A percentile compares a stretch with the other conserved stretches of the same genome.
Evolutionary conservation across 2,113 vertebrate genomes (phyloP).

Genomic region (Oplegnathus fasciatus): DNA sequence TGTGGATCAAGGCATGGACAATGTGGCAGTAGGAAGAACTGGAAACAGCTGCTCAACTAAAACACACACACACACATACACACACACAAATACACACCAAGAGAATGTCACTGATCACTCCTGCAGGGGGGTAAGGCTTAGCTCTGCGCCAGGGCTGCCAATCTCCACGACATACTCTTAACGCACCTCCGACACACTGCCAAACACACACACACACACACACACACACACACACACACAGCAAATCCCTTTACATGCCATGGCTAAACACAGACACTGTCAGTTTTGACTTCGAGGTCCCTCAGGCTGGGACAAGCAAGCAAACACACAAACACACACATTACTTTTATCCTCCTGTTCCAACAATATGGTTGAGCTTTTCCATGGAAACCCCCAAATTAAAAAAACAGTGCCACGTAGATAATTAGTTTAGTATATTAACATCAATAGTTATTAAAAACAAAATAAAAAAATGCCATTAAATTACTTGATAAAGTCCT

Average conservation of each 20-base stretch:
- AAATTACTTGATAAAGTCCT: constrained; percentile 10
- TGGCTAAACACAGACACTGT: constrained; percentile 75
- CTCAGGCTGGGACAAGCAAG: constrained; percentile 63
- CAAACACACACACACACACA: constrained; percentile 54
- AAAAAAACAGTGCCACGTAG: background rate
- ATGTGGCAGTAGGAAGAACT: constrained; percentile 78
- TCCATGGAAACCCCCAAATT: constrained; percentile 1
- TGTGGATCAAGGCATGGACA: constrained; percentile 77
- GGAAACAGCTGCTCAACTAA: constrained; percentile 75
- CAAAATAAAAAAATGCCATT: background rate
- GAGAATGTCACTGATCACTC: constrained; percentile 77
- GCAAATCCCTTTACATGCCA: constrained; percentile 80
- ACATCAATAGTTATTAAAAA: background rate
- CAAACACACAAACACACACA: constrained; percentile 55
- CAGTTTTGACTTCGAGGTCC: constrained; percentile 67
- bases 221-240: constrained; percentile 51
- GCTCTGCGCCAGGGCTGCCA: constrained; percentile 77
- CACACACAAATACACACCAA: constrained; percentile 52
- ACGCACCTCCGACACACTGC: constrained; percentile 59
- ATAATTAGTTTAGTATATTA: constrained; percentile 23
- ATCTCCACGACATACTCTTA: constrained; percentile 72
- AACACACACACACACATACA: constrained; percentile 34
- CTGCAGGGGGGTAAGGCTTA: constrained; percentile 72
- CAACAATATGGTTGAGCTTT: constrained; percentile 30
- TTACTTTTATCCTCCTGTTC: constrained; percentile 49